phyloP scores from a whole-genome alignment of 2,113 vertebrate genomes.

The Henicopernis longicauda region DNA sequence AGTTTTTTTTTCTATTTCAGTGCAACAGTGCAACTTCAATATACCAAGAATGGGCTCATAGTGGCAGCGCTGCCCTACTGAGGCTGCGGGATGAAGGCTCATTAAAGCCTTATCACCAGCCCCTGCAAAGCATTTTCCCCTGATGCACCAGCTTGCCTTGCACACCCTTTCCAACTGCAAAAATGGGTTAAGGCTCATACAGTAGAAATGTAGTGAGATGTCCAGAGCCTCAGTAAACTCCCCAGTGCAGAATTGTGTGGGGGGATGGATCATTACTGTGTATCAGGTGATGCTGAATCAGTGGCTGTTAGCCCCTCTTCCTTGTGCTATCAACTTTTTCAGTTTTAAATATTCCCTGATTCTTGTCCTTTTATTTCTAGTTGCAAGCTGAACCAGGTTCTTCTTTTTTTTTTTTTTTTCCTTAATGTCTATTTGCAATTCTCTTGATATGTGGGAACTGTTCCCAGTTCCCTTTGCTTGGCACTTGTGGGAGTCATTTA shows the following conservation, averaged over 20 bases:
- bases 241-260: neutral
- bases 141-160: too few species aligned
- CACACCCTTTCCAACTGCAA: neutral
- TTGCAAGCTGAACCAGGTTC: neutral
- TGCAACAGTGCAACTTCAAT: too few species aligned
- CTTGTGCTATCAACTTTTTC: neutral
- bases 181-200: too few species aligned
- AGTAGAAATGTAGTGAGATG: neutral
- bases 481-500: neutral
- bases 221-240: neutral
- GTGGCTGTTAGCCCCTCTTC: neutral
- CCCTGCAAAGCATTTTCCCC: neutral
- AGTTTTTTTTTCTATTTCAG: neutral
- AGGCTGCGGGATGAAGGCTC: neutral
- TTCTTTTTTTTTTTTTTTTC: too few species aligned
- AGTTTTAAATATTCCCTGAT: neutral
- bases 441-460: neutral
- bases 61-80: neutral
- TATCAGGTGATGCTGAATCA: neutral
- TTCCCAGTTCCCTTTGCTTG: constrained; percentile 22
- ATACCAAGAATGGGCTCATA: too few species aligned
- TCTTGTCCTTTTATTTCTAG: neutral
- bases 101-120: neutral
- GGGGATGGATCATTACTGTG: neutral
- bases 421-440: neutral